These are phyloP conservation scores for Homarus gammarus DNA, from an alignment of 2,888 invertebrate genomes.

Conservation along the genomic window DNA sequence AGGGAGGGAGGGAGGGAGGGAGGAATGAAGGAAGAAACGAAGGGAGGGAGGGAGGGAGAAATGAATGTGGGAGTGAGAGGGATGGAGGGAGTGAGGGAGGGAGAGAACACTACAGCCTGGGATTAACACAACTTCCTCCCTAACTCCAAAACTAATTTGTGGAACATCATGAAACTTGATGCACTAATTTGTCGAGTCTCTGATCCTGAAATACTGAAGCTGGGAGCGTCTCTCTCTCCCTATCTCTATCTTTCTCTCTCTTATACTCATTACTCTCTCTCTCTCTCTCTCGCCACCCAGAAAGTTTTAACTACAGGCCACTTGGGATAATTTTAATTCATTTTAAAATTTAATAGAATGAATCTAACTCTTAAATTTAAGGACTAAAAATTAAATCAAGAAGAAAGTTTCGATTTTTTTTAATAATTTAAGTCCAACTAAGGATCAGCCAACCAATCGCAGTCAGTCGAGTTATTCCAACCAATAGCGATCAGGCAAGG, in stretches of 20 bases:
- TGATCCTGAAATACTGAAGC: background rate
- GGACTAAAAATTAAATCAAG: background rate
- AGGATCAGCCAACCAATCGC: no score
- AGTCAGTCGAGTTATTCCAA: no score
- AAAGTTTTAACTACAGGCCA: no score
- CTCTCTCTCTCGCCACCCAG: no score
- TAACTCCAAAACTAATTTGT: constrained; percentile 35
- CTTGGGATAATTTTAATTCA: no score
- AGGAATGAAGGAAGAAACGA: background rate
- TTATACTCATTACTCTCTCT: no score
- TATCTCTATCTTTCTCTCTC: constrained; percentile 3
- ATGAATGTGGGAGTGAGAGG: background rate
- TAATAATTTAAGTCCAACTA: no score
- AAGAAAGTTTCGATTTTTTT: no score
- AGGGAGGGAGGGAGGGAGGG: background rate
- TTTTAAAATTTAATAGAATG: no score
- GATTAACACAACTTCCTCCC: constrained; percentile 23
- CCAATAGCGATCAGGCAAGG: no score
- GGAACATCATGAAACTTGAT: constrained; percentile 33
- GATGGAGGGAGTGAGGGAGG: background rate
- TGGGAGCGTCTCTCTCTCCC: background rate
- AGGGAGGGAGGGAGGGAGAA: background rate
- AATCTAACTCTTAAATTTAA: no score
- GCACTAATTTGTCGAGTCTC: constrained; percentile 31
- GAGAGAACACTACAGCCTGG: background rate